These are phyloP conservation scores for Shinisaurus crocodilurus DNA, from an alignment of 2,113 vertebrate genomes.

Conservation along the genomic window DNA sequence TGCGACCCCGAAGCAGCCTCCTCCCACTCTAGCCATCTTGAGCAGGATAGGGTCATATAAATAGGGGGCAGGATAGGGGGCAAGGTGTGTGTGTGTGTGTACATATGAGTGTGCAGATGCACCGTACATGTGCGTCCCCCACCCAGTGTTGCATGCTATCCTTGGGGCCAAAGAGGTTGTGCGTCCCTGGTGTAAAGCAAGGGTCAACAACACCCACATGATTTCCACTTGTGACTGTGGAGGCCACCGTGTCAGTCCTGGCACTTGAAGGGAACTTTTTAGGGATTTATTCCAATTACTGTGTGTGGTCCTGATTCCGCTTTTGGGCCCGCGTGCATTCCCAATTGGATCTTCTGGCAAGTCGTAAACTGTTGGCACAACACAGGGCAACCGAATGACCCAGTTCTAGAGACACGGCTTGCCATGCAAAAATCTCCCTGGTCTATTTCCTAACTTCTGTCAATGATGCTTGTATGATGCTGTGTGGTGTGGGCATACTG, in stretches of 20 bases:
- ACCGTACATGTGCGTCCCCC: no score
- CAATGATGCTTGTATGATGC: background rate
- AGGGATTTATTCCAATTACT: background rate
- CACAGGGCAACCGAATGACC: background rate
- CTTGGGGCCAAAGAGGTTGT: background rate
- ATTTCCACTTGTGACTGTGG: background rate
- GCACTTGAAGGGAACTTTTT: background rate
- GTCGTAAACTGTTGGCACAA: background rate
- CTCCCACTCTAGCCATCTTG: no score
- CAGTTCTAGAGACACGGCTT: background rate
- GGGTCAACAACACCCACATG: background rate
- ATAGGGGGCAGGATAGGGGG: no score
- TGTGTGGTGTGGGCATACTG: background rate
- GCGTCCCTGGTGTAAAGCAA: background rate
- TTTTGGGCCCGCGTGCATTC: background rate
- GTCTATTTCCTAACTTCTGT: background rate
- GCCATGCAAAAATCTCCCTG: background rate
- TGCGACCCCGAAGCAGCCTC: no score
- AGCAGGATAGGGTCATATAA: no score
- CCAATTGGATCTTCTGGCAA: background rate
- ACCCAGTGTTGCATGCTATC: no score
- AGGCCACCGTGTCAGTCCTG: background rate
- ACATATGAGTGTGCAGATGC: no score
- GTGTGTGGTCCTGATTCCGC: background rate
- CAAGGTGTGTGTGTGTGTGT: no score